Evolutionary conservation across 2,888 invertebrate genomes (phyloP).

Genomic region (Acanthococcus lagerstroemiae): DNA sequence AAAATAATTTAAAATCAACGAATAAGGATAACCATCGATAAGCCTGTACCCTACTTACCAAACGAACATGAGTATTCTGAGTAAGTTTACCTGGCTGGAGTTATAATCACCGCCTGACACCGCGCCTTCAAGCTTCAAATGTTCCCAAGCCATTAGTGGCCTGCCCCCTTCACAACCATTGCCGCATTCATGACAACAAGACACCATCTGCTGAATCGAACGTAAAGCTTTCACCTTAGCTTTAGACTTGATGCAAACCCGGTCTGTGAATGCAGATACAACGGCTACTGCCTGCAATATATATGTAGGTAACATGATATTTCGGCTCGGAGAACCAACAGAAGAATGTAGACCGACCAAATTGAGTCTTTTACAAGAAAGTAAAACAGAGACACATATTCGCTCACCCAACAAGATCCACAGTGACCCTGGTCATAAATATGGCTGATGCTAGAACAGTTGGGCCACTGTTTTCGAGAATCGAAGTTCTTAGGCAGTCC

Average conservation of each 20-base stretch:
- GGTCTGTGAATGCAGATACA: constrained; percentile 19
- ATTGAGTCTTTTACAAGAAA: too few relatives aligned
- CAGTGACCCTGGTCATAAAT: constrained; percentile 32
- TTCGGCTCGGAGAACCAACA: too few relatives aligned
- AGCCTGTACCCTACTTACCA: too few relatives aligned
- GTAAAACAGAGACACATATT: too few relatives aligned
- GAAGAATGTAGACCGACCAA: too few relatives aligned
- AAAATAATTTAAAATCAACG: neutral
- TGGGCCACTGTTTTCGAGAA: constrained; percentile 32
- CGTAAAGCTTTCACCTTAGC: neutral
- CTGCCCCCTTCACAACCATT: constrained; percentile 30
- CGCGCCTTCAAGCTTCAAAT: constrained; percentile 14
- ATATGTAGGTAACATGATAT: too few relatives aligned
- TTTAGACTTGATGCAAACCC: constrained; percentile 20
- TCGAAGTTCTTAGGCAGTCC: constrained; percentile 30
- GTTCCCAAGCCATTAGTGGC: constrained; percentile 17
- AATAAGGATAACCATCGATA: too few relatives aligned
- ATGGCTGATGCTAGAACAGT: constrained; percentile 28
- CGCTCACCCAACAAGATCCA: constrained; percentile 40
- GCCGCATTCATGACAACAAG: constrained; percentile 13
- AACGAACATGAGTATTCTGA: too few relatives aligned
- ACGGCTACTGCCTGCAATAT: too few relatives aligned
- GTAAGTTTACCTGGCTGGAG: constrained; percentile 24
- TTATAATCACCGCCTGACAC: constrained; percentile 25
- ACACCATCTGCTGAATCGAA: constrained; percentile 6